A percentile compares a stretch with the other conserved stretches of the same genome.
These are phyloP conservation scores for Hydrotaea diabolus DNA, from an alignment of 2,888 invertebrate genomes.

Conservation along the genomic window DNA sequence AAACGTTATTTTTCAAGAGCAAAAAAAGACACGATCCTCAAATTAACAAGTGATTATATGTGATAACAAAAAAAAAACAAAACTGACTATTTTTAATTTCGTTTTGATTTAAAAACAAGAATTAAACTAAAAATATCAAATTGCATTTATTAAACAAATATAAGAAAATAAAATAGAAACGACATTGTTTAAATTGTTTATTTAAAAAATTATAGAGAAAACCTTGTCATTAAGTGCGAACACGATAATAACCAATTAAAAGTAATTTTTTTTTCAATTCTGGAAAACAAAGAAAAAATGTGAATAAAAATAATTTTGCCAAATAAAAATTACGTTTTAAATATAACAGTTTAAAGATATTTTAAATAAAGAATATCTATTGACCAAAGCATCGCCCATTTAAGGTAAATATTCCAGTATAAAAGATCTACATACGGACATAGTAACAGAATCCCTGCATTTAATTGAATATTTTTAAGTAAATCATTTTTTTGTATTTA, in stretches of 20 bases:
- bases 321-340: not conserved
- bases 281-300: not conserved
- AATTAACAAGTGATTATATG: not conserved
- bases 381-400: not conserved
- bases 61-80: not conserved
- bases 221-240: not conserved
- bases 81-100: slow-evolving; percentile 13
- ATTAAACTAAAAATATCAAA: not conserved
- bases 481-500: not conserved
- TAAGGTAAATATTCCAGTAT: not conserved
- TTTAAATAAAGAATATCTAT: not conserved
- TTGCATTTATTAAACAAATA: not conserved
- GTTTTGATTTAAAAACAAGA: not conserved
- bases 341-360: not conserved
- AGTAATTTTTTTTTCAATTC: not conserved
- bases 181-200: not conserved
- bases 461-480: slow-evolving; percentile 10
- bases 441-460: not conserved
- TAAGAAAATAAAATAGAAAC: not conserved
- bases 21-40: not conserved
- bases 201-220: not conserved
- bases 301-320: not conserved
- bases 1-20: slow-evolving; percentile 18
- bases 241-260: not conserved
- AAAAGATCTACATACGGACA: not conserved